A percentile compares a stretch with the other conserved stretches of the same genome.
Evolutionary conservation across 2,888 invertebrate species (phyloP).

Genomic region (Micoletzkya japonica): DNA sequence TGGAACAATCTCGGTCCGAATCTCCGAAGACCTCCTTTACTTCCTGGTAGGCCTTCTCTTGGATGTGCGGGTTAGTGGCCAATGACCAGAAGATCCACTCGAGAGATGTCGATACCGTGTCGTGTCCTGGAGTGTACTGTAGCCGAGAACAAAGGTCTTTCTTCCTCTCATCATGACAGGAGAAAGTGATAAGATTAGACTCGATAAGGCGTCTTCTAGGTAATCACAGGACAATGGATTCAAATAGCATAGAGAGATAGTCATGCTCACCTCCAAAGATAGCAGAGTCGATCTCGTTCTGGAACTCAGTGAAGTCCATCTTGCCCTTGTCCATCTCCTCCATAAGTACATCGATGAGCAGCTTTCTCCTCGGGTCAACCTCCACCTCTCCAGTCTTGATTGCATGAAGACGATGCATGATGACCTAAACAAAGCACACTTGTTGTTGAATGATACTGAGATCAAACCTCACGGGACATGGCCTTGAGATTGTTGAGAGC

Average conservation of each 20-base stretch:
- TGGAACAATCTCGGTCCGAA: conserved; percentile 38
- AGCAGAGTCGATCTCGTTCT: conserved; percentile 68
- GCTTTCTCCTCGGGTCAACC: conserved; percentile 42
- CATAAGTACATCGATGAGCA: conserved; percentile 67
- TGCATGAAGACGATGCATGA: not conserved
- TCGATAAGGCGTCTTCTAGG: conserved; percentile 67
- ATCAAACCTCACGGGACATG: conserved; percentile 56
- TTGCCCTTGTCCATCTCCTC: conserved; percentile 57
- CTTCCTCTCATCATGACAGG: no score
- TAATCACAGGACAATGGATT: conserved; percentile 64
- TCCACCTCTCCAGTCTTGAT: conserved; percentile 15
- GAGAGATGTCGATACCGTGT: conserved; percentile 34
- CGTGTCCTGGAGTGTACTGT: no score
- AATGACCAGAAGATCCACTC: conserved; percentile 36
- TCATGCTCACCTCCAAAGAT: conserved; percentile 64
- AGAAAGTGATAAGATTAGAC: conserved; percentile 66
- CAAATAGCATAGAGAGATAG: not conserved
- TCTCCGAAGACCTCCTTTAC: conserved; percentile 30
- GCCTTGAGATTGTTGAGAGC: conserved; percentile 6
- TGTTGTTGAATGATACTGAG: not conserved
- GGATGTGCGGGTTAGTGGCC: conserved; percentile 34
- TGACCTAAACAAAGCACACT: not conserved
- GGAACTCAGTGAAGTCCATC: conserved; percentile 64
- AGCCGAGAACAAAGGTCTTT: no score
- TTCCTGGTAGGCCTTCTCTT: conserved; percentile 30